Base-by-base conservation (phyloP, 2,797 vertebrate species). In the Todus mexicanus region DNA sequence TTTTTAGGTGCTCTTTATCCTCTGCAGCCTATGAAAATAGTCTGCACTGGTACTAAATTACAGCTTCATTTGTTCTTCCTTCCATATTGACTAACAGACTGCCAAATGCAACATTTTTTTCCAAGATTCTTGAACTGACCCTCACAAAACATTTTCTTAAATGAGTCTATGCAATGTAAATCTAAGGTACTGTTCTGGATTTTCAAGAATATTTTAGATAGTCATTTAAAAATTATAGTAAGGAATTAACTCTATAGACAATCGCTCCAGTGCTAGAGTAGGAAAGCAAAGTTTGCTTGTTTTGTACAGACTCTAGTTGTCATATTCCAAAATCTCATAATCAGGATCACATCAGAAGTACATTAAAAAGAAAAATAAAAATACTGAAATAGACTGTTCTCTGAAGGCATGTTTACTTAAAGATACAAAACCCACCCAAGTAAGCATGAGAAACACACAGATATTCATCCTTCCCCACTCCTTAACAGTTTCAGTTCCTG, bases 391-490 rank as follows among this genome's bases (percentile, higher is more conserved):
- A 12, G 15, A 4, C 4, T 63, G 15, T 47, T 70, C 10, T 56
- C 33, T n/a, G 9, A 59, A 59, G 5, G 1, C 10, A 4, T 29
- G 4, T 68, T 84, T 60, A 60, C 11, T 56, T 48, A 74, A 84
- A 75, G 25, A 11, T 5, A 40, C 5, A 56, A 84, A 37, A 1
- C 3, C 1, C 1, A 38, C 15, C 1, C 8, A 68, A 77, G 70
- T 42, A 40, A 42, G 4, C 11, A 27, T 40, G 10, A 84, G 8
- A 77, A 80, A 68, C 5, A 42, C 23, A 26, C 1, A 0, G 43
- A 60, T 51, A 47, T n/a, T 71, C 6, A 51, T 69, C 11, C 5
- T 73, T 2, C 12, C 66, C 9, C 8, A 20, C 35, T 51, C 42
- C 14, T 5, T 47, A 38, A 8, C 38, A 37, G 3, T 54, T 57